Percentiles rank a stretch among this genome's conserved stretches.
phyloP scores from a whole-genome alignment of 2,888 invertebrate species.

The Didymodactylos carnosus region DNA sequence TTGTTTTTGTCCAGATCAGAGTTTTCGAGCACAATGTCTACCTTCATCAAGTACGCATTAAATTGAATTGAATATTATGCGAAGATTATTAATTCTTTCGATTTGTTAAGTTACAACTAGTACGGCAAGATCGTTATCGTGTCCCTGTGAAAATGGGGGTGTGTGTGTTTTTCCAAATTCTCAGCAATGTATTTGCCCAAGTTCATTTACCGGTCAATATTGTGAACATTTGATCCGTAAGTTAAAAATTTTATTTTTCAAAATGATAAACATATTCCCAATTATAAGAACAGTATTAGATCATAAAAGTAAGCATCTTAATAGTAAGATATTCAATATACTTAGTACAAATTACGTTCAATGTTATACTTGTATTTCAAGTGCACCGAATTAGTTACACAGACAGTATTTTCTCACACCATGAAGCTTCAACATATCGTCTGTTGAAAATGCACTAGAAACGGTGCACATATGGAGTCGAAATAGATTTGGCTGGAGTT shows the following conservation, averaged over 20 bases:
- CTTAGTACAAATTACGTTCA: too few species aligned
- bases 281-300: too few species aligned
- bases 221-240: background rate
- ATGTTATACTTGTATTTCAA: too few species aligned
- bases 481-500: too few species aligned
- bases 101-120: background rate
- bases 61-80: background rate
- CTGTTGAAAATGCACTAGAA: too few species aligned
- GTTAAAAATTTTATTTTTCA: background rate
- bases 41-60: background rate
- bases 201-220: background rate
- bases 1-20: slow-evolving; percentile 3
- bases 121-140: background rate
- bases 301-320: too few species aligned
- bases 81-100: background rate
- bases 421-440: too few species aligned
- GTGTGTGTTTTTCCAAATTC: background rate
- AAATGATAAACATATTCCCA: too few species aligned
- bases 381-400: too few species aligned
- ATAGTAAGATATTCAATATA: too few species aligned
- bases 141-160: background rate
- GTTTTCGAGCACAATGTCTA: background rate
- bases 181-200: background rate
- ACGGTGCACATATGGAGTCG: too few species aligned
- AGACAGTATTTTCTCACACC: too few species aligned